These are phyloP conservation scores for Pseudochirops corinnae DNA, from an alignment of 2,797 vertebrate species.

Conservation along the genomic window DNA sequence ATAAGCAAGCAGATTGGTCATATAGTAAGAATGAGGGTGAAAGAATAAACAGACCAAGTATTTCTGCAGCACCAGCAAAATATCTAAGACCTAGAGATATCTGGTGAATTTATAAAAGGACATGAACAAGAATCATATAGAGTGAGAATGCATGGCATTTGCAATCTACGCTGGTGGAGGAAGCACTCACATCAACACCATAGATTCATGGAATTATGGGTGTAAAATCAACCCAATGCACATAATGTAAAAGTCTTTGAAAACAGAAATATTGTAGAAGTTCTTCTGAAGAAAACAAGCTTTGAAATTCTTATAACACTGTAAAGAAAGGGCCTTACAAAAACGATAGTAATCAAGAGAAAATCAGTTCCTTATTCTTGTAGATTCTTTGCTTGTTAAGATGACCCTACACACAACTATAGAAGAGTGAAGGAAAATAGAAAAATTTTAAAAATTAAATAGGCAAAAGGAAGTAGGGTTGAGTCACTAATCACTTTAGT, in stretches of 20 bases:
- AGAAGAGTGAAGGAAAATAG: background rate
- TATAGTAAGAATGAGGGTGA: background rate
- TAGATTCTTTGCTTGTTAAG: background rate
- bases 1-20: background rate
- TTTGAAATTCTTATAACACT: background rate
- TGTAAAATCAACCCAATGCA: background rate
- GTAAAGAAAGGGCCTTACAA: slow-evolving; percentile 13
- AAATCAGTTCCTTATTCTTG: slow-evolving; percentile 15
- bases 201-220: background rate
- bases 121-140: background rate
- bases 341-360: background rate
- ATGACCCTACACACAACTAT: background rate
- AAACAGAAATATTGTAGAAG: slow-evolving; percentile 9
- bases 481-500: background rate
- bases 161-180: background rate
- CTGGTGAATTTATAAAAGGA: background rate
- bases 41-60: background rate
- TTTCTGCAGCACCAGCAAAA: too few relatives aligned
- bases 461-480: background rate
- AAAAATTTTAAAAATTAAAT: slow-evolving; percentile 5
- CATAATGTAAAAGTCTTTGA: slow-evolving; percentile 5
- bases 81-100: background rate
- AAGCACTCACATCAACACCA: background rate
- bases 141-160: background rate
- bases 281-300: background rate